Percentiles rank a stretch among this genome's conserved stretches.
These are phyloP conservation scores for Zaprionus ghesquierei DNA, from an alignment of 1,140 invertebrate species.

Conservation along the genomic window DNA sequence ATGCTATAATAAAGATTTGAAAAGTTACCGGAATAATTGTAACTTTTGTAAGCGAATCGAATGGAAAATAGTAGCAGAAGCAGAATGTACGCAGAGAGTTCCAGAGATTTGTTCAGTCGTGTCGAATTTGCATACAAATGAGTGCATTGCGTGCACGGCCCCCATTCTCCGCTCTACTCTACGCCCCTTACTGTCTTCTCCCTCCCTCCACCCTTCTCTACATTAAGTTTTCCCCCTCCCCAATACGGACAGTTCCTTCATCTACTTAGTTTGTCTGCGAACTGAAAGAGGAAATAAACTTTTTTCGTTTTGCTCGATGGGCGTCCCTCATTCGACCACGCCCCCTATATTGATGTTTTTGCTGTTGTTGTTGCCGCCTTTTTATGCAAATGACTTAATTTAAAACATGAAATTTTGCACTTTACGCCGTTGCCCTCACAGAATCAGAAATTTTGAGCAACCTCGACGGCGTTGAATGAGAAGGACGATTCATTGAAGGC, in stretches of 20 bases:
- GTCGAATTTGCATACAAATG: constrained; percentile 45
- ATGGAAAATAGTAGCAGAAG: background rate
- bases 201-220: no score
- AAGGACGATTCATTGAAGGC: constrained; percentile 42
- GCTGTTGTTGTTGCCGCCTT: constrained; percentile 18
- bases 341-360: background rate
- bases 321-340: constrained; percentile 14
- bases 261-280: constrained; percentile 1
- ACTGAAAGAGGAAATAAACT: background rate
- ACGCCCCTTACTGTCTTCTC: background rate
- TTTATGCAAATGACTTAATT: constrained; percentile 77
- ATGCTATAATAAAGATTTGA: background rate
- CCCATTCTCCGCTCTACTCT: background rate
- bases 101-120: constrained; percentile 38
- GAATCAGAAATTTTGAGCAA: constrained; percentile 14
- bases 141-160: constrained; percentile 24
- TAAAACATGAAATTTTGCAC: constrained; percentile 65
- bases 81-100: background rate
- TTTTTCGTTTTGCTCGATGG: background rate
- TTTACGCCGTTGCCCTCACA: constrained; percentile 17
- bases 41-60: background rate
- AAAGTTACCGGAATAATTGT: background rate
- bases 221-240: background rate
- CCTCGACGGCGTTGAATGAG: background rate
- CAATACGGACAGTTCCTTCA: no score